These are phyloP conservation scores for Pseudomyrmex concolor DNA, from an alignment of 1,140 invertebrate species.

Conservation along the genomic window DNA sequence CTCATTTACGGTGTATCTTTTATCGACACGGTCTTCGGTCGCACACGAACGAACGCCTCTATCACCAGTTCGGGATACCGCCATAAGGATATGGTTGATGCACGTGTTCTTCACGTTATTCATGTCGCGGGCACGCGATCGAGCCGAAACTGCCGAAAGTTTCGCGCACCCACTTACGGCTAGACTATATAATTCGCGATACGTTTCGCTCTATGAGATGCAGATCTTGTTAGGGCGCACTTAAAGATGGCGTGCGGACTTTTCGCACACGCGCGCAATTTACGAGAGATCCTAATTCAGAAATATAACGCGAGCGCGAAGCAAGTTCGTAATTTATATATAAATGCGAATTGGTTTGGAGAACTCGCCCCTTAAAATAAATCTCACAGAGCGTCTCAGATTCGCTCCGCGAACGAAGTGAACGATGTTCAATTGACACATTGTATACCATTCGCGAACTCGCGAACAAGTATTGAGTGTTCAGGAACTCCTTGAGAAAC, in stretches of 20 bases:
- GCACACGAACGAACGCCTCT: conserved; percentile 57
- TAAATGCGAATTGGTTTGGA: neutral
- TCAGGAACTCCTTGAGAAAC: too few relatives aligned
- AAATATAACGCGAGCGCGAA: neutral
- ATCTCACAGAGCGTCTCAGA: neutral
- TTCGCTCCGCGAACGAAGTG: neutral
- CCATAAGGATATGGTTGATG: conserved; percentile 46
- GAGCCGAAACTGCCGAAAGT: too few relatives aligned
- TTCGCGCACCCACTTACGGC: too few relatives aligned
- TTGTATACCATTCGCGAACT: too few relatives aligned
- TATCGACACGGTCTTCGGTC: conserved; percentile 74
- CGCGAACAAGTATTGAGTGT: too few relatives aligned
- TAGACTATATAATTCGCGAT: conserved; percentile 16
- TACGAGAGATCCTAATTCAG: neutral
- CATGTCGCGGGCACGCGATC: too few relatives aligned
- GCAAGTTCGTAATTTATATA: conserved; percentile 1
- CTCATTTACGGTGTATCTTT: conserved; percentile 77
- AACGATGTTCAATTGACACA: too few relatives aligned
- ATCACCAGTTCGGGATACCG: conserved; percentile 1
- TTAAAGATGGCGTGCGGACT: neutral
- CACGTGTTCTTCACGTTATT: conserved; percentile 64
- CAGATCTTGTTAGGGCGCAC: too few relatives aligned
- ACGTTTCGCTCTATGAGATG: neutral
- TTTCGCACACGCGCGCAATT: neutral
- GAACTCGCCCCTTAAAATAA: neutral